These are phyloP conservation scores for Erythrocercus mccallii DNA, from an alignment of 2,113 vertebrate genomes.

Conservation along the genomic window DNA sequence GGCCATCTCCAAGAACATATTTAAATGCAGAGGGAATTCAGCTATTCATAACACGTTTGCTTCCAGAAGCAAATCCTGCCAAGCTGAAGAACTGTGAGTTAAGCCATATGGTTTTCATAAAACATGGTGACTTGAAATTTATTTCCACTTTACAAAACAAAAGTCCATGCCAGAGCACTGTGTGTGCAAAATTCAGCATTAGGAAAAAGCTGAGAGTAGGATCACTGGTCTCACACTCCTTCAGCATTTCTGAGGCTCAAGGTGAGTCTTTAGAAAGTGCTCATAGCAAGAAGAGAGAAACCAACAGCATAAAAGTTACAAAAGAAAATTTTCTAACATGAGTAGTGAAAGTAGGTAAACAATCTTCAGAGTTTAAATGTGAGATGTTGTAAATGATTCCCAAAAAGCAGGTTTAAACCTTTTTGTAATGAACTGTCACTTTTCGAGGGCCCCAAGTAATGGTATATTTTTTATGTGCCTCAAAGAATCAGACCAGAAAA, in stretches of 20 bases:
- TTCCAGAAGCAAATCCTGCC: conserved; percentile 15
- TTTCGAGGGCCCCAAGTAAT: background rate
- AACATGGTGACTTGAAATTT: conserved; percentile 40
- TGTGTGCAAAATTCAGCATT: background rate
- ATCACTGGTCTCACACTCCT: background rate
- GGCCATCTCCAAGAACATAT: background rate
- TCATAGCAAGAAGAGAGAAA: background rate
- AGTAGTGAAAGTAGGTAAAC: background rate
- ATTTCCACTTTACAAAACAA: conserved; percentile 6
- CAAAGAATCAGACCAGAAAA: background rate
- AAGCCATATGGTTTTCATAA: conserved; percentile 55
- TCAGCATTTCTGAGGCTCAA: background rate
- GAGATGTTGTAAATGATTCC: background rate
- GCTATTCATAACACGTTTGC: conserved; percentile 23
- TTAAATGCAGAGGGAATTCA: conserved; percentile 19
- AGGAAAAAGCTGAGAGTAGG: background rate
- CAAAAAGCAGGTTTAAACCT: background rate
- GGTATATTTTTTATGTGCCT: background rate
- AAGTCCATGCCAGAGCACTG: background rate
- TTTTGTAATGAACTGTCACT: background rate
- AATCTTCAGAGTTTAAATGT: background rate
- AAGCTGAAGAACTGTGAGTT: conserved; percentile 36
- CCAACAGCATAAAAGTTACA: background rate
- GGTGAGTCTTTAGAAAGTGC: background rate
- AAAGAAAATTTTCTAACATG: background rate